Conservation (phyloP, 1,140 invertebrate genomes). For the Leucophenga varia region DNA sequence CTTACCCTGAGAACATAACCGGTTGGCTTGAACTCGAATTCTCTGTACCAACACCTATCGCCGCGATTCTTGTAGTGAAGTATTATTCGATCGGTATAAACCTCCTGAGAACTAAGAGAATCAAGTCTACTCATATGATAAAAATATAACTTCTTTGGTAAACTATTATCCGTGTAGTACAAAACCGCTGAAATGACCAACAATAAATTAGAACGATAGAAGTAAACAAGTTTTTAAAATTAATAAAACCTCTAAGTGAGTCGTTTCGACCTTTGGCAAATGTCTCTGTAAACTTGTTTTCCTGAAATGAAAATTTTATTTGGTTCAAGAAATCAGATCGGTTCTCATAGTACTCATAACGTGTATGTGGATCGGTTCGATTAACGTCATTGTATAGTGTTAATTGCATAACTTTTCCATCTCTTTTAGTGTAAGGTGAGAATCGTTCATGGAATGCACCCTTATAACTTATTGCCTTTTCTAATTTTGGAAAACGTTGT, state of each 20-base stretch:
- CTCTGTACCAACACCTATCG: constrained; percentile 37
- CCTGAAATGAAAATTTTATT: constrained; percentile 63
- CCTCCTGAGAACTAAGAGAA: constrained; percentile 28
- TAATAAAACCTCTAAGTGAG: constrained; percentile 19
- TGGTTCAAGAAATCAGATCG: constrained; percentile 68
- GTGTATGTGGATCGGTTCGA: constrained; percentile 61
- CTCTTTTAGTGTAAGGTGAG: constrained; percentile 70
- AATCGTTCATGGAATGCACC: constrained; percentile 74
- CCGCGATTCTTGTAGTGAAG: constrained; percentile 30
- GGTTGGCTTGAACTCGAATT: constrained; percentile 30
- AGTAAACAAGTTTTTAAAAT: background rate
- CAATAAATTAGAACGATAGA: background rate
- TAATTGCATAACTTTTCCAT: constrained; percentile 67
- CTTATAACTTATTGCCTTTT: constrained; percentile 74
- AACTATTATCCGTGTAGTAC: constrained; percentile 21
- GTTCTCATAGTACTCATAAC: constrained; percentile 71
- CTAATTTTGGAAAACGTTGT: constrained; percentile 71
- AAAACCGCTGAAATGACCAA: constrained; percentile 25
- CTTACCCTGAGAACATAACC: constrained; percentile 23
- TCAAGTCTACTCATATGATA: constrained; percentile 56
- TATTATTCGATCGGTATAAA: constrained; percentile 18
- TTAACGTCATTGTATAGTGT: constrained; percentile 71
- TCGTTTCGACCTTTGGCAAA: constrained; percentile 71
- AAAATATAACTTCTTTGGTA: constrained; percentile 62
- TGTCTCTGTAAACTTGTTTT: constrained; percentile 63